phyloP scores from a whole-genome alignment of 2,888 invertebrate genomes.

The Metallyticus violacea region DNA sequence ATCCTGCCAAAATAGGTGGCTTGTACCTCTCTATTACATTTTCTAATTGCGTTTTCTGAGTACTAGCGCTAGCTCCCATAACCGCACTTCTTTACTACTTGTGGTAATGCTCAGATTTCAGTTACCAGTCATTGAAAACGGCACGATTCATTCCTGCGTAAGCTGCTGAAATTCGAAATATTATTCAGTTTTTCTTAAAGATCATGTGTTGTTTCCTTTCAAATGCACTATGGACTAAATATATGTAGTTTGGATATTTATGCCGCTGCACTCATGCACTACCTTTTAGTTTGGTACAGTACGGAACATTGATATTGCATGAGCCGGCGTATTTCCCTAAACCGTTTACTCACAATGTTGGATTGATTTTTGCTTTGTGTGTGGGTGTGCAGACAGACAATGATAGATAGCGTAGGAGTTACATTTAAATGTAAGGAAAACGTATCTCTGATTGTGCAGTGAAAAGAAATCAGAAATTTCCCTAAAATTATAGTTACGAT shows the following conservation, averaged over 20 bases:
- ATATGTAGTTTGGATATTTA: not conserved
- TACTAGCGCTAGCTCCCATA: not conserved
- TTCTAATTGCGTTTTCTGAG: not conserved
- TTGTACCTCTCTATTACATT: slow-evolving; percentile 26
- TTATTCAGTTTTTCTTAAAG: not conserved
- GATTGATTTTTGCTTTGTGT: not conserved
- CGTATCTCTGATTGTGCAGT: too few species aligned
- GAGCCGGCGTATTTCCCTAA: too few species aligned
- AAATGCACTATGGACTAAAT: not conserved
- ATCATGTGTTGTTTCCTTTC: not conserved
- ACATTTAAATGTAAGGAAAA: too few species aligned
- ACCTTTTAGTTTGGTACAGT: too few species aligned
- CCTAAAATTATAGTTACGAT: too few species aligned
- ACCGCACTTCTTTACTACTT: not conserved
- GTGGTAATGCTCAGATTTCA: not conserved
- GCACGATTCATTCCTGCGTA: not conserved
- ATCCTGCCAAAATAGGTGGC: slow-evolving; percentile 43
- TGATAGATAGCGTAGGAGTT: too few species aligned
- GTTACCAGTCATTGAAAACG: not conserved
- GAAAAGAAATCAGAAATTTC: too few species aligned
- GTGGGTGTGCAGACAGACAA: not conserved
- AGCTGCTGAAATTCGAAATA: not conserved
- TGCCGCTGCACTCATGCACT: not conserved
- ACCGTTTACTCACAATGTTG: not conserved
- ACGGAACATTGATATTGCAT: not conserved